Evolutionary conservation across 2,888 invertebrate genomes (phyloP), one percentile per base, ranked within the genome.

Genomic region (Limnephilus rhombicus): DNA sequence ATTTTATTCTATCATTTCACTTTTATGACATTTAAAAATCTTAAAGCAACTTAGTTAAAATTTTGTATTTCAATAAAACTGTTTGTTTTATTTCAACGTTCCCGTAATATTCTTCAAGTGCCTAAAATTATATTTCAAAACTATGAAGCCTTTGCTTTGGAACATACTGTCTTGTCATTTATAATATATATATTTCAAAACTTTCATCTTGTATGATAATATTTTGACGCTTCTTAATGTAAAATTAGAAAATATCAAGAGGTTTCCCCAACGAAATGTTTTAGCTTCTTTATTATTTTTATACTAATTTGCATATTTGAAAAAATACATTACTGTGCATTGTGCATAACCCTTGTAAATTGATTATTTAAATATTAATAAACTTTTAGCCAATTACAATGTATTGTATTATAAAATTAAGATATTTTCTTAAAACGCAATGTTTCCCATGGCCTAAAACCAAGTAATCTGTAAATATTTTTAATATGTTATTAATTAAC

Each of bases 211-310:
- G 18, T 87, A 15, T 11, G 13, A 7, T 45, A 45, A 86, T 45
- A 68, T 5, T 87, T 87, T 49, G 11, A 86, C 11, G 85, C 85
- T 41, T 85, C 24, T 85, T 81, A 45, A 29, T 49, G 34, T 41
- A 49, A 45, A 82, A 29, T 82, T 82, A 82, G 34, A 81, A 83
- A 31, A 24, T 90, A 18, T n/a, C 49, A 12, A 92, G 92, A 93
- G 93, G 93, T 93, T 93, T 93, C 93, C 92, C 93, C 93, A 93
- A 93, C 93, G 93, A 93, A 93, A 92, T 90, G 83, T 34, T n/a
- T 87, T 87, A 87, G 87, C 83, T 91, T 80, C 37, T 90, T 81
- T 82, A 45, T 87, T 81, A 45, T 87, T 81, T 37, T 90, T 68
- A 87, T 34, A 83, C 87, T 82, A 53, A 89, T 92, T 92, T 92